These are phyloP conservation scores for Triops cancriformis DNA, from an alignment of 1,140 invertebrate genomes.

Conservation along the genomic window DNA sequence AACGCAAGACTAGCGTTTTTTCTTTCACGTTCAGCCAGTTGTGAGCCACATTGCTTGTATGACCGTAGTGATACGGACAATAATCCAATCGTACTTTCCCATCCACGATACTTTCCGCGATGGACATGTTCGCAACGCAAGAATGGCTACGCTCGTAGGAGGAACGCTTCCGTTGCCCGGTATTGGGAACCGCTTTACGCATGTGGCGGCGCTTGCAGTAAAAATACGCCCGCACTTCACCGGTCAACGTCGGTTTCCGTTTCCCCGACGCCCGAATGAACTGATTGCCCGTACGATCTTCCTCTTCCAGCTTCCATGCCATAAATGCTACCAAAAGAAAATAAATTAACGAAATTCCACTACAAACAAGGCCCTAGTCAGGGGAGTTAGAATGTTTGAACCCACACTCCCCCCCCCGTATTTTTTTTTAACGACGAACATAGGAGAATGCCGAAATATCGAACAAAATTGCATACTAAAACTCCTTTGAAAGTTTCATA, in stretches of 20 bases:
- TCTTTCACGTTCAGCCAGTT: constrained; percentile 19
- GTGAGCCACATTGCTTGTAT: constrained; percentile 3
- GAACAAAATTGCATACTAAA: too few species aligned
- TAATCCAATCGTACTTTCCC: constrained; percentile 16
- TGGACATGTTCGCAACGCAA: constrained; percentile 18
- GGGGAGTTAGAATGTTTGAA: too few species aligned
- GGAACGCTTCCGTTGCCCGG: constrained; percentile 8
- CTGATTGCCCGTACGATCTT: constrained; percentile 11
- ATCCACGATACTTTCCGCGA: constrained; percentile 4
- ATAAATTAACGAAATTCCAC: background rate
- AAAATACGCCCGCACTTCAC: background rate
- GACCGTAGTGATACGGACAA: constrained; percentile 25
- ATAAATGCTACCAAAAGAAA: constrained; percentile 11
- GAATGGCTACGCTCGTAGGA: background rate
- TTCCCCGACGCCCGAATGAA: constrained; percentile 20
- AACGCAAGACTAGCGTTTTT: constrained; percentile 16
- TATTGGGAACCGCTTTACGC: background rate
- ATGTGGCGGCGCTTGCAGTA: constrained; percentile 18
- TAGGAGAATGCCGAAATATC: too few species aligned
- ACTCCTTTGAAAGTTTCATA: too few species aligned
- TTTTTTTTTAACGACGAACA: too few species aligned
- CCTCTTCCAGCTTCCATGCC: constrained; percentile 23
- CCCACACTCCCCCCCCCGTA: too few species aligned
- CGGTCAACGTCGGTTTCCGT: background rate
- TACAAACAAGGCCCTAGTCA: background rate